phyloP scores from a whole-genome alignment of 2,113 vertebrate species.

The Microtus montanus region DNA sequence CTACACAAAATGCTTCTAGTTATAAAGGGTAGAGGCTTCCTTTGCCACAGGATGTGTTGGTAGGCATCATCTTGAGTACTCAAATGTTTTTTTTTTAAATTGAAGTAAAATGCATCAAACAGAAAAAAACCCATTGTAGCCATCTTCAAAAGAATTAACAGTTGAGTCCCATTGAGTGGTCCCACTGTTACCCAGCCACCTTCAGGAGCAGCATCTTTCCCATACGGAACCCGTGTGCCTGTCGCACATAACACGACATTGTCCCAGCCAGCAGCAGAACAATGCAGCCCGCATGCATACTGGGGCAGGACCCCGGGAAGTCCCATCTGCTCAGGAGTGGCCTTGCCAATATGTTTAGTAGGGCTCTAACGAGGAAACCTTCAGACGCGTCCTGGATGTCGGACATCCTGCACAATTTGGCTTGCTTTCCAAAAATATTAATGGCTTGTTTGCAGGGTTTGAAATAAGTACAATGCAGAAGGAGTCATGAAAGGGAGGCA shows the following conservation, averaged over 20 bases:
- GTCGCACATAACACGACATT: not conserved
- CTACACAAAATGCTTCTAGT: not conserved
- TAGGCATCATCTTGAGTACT: not conserved
- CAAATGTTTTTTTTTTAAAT: not conserved
- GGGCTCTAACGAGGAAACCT: not conserved
- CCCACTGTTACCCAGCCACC: not conserved
- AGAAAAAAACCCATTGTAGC: not conserved
- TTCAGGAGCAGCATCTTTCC: not conserved
- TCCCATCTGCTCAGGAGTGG: not conserved
- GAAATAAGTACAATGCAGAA: not conserved
- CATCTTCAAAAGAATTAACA: not conserved
- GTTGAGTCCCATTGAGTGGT: not conserved
- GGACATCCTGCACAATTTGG: rapidly evolving
- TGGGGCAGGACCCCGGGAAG: not conserved
- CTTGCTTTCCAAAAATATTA: not conserved
- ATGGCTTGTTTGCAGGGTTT: not conserved
- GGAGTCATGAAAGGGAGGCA: not conserved
- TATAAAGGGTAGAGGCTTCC: not conserved
- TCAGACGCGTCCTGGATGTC: not conserved
- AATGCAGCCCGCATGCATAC: no score
- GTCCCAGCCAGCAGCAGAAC: not conserved
- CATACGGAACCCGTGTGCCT: not conserved
- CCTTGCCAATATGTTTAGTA: not conserved
- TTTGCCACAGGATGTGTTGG: not conserved
- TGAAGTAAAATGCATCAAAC: not conserved